Evolutionary conservation across 2,888 invertebrate genomes (phyloP), one percentile per base, ranked within the genome.

Genomic region (Hydraecia micacea): DNA sequence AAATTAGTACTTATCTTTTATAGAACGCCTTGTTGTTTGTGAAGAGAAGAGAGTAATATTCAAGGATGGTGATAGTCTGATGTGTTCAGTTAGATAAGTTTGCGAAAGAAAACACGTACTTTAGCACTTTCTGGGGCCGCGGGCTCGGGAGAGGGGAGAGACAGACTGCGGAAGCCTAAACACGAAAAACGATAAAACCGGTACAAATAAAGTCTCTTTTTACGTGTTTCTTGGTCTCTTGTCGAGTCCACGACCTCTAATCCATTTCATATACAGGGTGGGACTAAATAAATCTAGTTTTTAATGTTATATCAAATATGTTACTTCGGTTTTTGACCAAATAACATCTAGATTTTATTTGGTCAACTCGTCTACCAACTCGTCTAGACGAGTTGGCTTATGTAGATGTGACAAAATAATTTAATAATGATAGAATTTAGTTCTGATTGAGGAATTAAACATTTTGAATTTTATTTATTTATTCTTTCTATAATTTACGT

Each of bases 1-100:
- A 58, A 71, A 83, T 74, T 81, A 79, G 87, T 88, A 89, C 89
- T 87, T 88, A 89, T 75, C 78, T 85, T 83, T 83, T 78, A 75
- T 77, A 83, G 78, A 76, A 55, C 55, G 73, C 76, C 32, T 66
- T 74, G 62, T 75, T 80, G 74, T 74, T 79, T 84, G 75, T 82
- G 71, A 78, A 73, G 80, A 55, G 69, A 73, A 52, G 62, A 79
- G 84, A 79, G 77, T 79, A 79, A 84, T 86, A 84, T 84, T 86
- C 84, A 76, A 73, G 83, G 85, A 75, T 81, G 86, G 83, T 87
- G 89, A 86, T 86, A 87, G 87, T 77, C 70, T 75, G 85, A 91
- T 90, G 91, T 91, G 91, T 91, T 91, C 91, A 91, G 90, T 89
- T 90, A 91, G 90, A 89, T 89, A 87, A 80, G 81, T 88, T 84